These are phyloP conservation scores for Gisinianus flammeolus DNA, from an alignment of 2,888 invertebrate genomes.

Conservation along the genomic window DNA sequence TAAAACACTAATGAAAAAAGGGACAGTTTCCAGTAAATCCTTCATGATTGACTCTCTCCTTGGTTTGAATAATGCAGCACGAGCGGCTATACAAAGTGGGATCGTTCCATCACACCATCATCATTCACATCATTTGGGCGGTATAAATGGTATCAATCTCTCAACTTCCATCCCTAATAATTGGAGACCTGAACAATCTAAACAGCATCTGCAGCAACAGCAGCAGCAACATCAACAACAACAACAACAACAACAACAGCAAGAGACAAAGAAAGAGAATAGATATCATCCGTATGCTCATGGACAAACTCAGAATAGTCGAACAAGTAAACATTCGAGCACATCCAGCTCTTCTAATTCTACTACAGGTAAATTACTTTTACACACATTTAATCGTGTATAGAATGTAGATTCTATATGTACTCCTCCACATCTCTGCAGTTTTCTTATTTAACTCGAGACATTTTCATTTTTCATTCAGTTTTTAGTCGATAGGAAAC, in stretches of 20 bases:
- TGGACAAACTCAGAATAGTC: background rate
- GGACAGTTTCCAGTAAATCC: constrained; percentile 67
- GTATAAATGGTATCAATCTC: constrained; percentile 33
- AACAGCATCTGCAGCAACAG: too few species aligned
- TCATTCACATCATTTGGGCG: constrained; percentile 23
- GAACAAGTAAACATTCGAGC: constrained; percentile 36
- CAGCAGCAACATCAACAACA: background rate
- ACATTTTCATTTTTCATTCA: too few species aligned
- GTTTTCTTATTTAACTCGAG: too few species aligned
- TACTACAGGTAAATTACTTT: constrained; percentile 16
- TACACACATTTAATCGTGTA: too few species aligned
- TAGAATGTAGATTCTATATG: too few species aligned
- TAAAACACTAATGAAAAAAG: constrained; percentile 30
- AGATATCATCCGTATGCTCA: constrained; percentile 25
- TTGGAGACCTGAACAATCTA: constrained; percentile 14
- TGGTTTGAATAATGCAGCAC: constrained; percentile 65
- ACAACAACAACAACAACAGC: background rate
- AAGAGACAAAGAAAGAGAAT: constrained; percentile 31
- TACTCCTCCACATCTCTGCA: too few species aligned
- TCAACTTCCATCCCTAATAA: constrained; percentile 17
- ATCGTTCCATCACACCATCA: constrained; percentile 30
- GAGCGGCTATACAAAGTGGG: constrained; percentile 33
- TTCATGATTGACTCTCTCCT: constrained; percentile 89
- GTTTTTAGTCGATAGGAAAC: too few species aligned
- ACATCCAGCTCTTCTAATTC: constrained; percentile 26